phyloP scores from a whole-genome alignment of 2,113 vertebrate genomes.

The Ploceus nigricollis region DNA sequence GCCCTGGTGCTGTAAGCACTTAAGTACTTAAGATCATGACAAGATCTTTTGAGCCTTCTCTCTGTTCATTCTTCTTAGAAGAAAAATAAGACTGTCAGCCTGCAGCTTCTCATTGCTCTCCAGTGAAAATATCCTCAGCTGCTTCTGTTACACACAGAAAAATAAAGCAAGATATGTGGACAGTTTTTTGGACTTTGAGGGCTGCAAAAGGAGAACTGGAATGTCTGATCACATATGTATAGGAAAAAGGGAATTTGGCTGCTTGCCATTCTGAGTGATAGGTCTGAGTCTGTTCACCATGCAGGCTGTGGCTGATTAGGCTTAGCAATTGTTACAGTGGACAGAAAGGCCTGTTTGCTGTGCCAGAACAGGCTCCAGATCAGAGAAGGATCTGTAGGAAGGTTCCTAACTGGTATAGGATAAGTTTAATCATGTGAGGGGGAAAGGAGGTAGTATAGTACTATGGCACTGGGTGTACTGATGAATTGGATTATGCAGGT shows the following conservation, averaged over 20 bases:
- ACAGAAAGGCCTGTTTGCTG: background rate
- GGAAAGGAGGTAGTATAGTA: background rate
- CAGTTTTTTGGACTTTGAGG: background rate
- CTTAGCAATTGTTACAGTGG: background rate
- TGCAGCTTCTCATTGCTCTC: background rate
- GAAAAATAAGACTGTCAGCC: background rate
- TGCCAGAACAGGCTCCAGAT: background rate
- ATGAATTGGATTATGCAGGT: background rate
- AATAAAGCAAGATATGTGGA: background rate
- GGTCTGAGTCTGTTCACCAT: background rate
- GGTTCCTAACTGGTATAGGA: background rate
- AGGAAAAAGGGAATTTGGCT: background rate
- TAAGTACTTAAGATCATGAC: background rate
- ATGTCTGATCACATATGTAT: fast-evolving
- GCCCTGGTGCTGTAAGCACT: background rate
- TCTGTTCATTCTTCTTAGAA: background rate
- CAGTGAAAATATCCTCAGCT: background rate
- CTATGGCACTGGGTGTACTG: background rate
- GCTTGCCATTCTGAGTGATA: background rate
- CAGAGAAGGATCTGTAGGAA: background rate
- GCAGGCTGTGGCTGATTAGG: background rate
- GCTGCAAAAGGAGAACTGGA: background rate
- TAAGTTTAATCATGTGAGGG: background rate
- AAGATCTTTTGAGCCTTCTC: conserved; percentile 9
- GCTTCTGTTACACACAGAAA: background rate